These are phyloP conservation scores for Odontamblyopus rebecca DNA, from an alignment of 2,797 vertebrate genomes.

Conservation along the genomic window DNA sequence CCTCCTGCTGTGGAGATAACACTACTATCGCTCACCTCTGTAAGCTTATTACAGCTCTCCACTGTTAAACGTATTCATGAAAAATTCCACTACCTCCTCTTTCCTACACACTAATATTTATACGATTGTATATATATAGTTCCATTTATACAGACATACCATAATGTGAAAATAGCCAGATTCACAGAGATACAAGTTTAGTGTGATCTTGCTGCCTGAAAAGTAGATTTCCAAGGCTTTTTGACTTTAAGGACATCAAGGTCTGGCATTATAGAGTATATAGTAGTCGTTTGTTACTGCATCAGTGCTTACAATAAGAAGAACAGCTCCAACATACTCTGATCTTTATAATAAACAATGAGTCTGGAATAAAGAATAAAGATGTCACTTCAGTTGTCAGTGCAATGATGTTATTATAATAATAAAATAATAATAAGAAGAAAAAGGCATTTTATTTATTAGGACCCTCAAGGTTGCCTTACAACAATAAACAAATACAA, in stretches of 20 bases:
- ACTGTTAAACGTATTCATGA: constrained; percentile 77
- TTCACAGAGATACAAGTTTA: constrained; percentile 24
- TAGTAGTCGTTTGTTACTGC: neutral
- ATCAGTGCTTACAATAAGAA: constrained; percentile 12
- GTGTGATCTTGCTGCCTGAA: constrained; percentile 44
- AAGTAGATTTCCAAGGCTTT: constrained; percentile 44
- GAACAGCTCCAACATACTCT: constrained; percentile 8
- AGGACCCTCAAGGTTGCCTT: no score
- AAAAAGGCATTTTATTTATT: no score
- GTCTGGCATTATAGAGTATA: neutral
- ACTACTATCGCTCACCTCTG: constrained; percentile 71
- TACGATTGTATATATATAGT: neutral
- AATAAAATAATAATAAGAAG: no score
- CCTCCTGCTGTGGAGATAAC: constrained; percentile 65
- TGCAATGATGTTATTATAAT: no score
- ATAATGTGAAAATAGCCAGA: constrained; percentile 11
- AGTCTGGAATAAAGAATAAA: no score
- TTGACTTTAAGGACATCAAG: constrained; percentile 37
- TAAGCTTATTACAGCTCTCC: constrained; percentile 66
- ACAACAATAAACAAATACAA: no score
- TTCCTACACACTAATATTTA: constrained; percentile 26
- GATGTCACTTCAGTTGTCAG: no score
- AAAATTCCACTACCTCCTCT: constrained; percentile 47
- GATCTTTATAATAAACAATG: neutral
- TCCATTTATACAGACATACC: constrained; percentile 22